Conservation (phyloP, 2,888 invertebrate genomes). For the Napeogenes sylphis region DNA sequence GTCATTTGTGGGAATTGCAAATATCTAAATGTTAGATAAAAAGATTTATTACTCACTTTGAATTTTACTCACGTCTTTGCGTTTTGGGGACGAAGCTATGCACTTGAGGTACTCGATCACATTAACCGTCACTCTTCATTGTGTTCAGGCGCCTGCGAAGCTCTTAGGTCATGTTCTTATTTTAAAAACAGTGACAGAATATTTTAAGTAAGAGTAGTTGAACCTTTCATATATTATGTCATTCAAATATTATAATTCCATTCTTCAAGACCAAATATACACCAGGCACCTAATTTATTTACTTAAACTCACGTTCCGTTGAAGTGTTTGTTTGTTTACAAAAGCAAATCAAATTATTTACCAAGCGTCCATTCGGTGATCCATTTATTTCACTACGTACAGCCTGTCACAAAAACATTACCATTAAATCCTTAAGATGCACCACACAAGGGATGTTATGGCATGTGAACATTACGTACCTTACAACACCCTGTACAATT, state of each 20-base stretch:
- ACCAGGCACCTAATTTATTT: slow-evolving; percentile 47
- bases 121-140: slow-evolving; percentile 29
- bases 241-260: too few species aligned
- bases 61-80: slow-evolving; percentile 35
- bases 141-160: slow-evolving; percentile 4
- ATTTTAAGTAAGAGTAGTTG: too few species aligned
- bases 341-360: slow-evolving; percentile 70
- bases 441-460: slow-evolving; percentile 12
- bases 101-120: slow-evolving; percentile 28
- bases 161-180: slow-evolving; percentile 11
- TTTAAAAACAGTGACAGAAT: background rate
- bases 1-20: slow-evolving; percentile 69
- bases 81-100: slow-evolving; percentile 28
- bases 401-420: slow-evolving; percentile 37
- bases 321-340: slow-evolving; percentile 61
- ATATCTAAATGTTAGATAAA: slow-evolving; percentile 42
- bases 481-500: slow-evolving; percentile 33
- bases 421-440: slow-evolving; percentile 4
- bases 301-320: slow-evolving; percentile 65
- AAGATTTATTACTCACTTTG: slow-evolving; percentile 40
- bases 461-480: slow-evolving; percentile 15
- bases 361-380: slow-evolving; percentile 54
- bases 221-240: too few species aligned
- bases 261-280: too few species aligned
- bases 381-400: slow-evolving; percentile 63